Conservation (phyloP, 2,797 vertebrate species). For the Ctenopoma kingsleyae region DNA sequence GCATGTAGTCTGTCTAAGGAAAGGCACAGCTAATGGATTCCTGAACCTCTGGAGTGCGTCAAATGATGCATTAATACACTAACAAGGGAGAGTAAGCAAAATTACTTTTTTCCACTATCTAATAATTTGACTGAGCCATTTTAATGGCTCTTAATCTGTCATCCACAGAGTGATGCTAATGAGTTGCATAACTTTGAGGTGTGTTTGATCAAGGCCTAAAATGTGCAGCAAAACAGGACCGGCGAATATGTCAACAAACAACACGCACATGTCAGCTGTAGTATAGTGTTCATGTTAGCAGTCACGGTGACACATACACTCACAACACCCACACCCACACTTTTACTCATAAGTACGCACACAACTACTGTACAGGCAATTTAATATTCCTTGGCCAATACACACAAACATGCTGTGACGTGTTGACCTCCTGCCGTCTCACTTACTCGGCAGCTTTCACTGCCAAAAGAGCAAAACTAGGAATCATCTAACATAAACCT, state of each 20-base stretch:
- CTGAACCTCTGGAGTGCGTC: constrained; percentile 44
- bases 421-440: constrained; percentile 65
- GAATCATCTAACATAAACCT: constrained; percentile 57
- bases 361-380: constrained; percentile 44
- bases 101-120: constrained; percentile 62
- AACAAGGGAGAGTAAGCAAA: constrained; percentile 48
- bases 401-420: constrained; percentile 70
- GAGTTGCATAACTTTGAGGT: constrained; percentile 57
- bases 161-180: constrained; percentile 41
- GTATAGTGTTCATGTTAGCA: constrained; percentile 37
- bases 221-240: constrained; percentile 48
- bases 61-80: constrained; percentile 62
- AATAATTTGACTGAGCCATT: constrained; percentile 65
- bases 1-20: constrained; percentile 41
- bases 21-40: constrained; percentile 68
- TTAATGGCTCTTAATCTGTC: constrained; percentile 70
- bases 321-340: constrained; percentile 52
- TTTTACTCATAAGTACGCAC: constrained; percentile 31
- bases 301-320: constrained; percentile 42
- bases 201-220: constrained; percentile 43
- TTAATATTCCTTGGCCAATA: constrained; percentile 60
- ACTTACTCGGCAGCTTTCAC: constrained; percentile 76
- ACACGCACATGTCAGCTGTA: constrained; percentile 68
- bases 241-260: constrained; percentile 77
- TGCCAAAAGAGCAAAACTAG: constrained; percentile 70